Percentiles rank a stretch among this genome's conserved stretches.
phyloP scores from a whole-genome alignment of 1,140 invertebrate genomes.

The Drosophila sulfurigaster region DNA sequence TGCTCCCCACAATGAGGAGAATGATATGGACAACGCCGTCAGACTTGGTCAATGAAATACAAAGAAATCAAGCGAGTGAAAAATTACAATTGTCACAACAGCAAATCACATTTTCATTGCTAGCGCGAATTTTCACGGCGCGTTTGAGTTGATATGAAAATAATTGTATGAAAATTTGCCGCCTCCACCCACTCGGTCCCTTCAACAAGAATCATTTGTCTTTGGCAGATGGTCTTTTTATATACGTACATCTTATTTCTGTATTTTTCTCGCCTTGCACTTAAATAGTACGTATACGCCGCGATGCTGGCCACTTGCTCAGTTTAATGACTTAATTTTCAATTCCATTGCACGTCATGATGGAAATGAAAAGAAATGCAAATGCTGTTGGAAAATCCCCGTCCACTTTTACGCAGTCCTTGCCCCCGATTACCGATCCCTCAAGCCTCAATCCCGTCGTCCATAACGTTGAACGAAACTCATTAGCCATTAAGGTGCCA shows the following conservation, averaged over 20 bases:
- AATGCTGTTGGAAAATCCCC: constrained; percentile 58
- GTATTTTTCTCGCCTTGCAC: constrained; percentile 39
- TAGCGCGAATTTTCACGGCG: constrained; percentile 67
- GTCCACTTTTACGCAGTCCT: background rate
- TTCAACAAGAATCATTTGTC: constrained; percentile 33
- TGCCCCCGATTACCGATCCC: background rate
- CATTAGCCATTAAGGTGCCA: constrained; percentile 80
- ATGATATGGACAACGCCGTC: constrained; percentile 19
- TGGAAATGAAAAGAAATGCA: constrained; percentile 67
- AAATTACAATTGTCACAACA: constrained; percentile 82
- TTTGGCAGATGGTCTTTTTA: constrained; percentile 28
- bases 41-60: background rate
- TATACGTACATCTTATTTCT: constrained; percentile 28
- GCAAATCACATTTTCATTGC: constrained; percentile 80
- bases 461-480: constrained; percentile 35
- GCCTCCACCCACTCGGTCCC: background rate
- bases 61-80: constrained; percentile 74
- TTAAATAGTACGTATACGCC: constrained; percentile 61
- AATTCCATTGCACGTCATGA: constrained; percentile 69
- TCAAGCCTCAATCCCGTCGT: background rate
- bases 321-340: constrained; percentile 81
- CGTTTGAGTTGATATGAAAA: constrained; percentile 77
- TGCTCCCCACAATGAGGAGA: background rate
- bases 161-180: constrained; percentile 78
- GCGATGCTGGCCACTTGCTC: constrained; percentile 35